Percentiles rank a stretch among this genome's conserved stretches.
phyloP scores from a whole-genome alignment of 2,888 invertebrate species.

The Chrysopilus asiliformis region DNA sequence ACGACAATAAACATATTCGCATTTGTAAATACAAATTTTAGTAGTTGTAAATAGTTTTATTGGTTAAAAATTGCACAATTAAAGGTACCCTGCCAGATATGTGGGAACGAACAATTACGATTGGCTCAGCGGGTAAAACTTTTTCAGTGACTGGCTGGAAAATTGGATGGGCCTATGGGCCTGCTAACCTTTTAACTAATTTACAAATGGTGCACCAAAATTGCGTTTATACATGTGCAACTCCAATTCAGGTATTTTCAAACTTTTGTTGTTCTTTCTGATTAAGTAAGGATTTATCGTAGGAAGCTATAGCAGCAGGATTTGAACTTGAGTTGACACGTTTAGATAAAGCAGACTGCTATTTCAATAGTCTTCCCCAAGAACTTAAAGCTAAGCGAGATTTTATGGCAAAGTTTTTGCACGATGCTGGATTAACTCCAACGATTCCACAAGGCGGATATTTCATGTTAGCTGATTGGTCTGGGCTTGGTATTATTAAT shows the following conservation, averaged over 20 bases:
- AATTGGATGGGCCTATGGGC: slow-evolving; percentile 93
- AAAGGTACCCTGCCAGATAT: slow-evolving; percentile 82
- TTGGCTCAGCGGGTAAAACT: slow-evolving; percentile 96
- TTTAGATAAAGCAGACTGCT: slow-evolving; percentile 62
- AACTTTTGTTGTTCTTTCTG: not conserved
- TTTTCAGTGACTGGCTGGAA: slow-evolving; percentile 98
- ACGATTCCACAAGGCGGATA: slow-evolving; percentile 94
- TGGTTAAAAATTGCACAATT: not conserved
- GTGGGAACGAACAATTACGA: slow-evolving; percentile 95
- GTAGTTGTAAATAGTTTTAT: not conserved
- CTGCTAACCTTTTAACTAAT: slow-evolving; percentile 62
- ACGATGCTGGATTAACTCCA: slow-evolving; percentile 74
- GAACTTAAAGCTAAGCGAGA: slow-evolving; percentile 70
- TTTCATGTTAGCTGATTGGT: slow-evolving; percentile 93
- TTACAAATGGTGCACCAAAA: slow-evolving; percentile 88
- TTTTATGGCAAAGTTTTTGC: slow-evolving; percentile 57
- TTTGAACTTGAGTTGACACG: slow-evolving; percentile 73
- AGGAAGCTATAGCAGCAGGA: slow-evolving; percentile 84
- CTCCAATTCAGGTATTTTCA: slow-evolving; percentile 58
- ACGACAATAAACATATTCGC: slow-evolving; percentile 69
- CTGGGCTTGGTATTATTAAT: slow-evolving; percentile 44
- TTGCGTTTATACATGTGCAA: slow-evolving; percentile 79
- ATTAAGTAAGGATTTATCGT: slow-evolving; percentile 11
- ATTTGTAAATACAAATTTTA: slow-evolving; percentile 50
- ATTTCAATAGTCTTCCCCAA: slow-evolving; percentile 59